These are phyloP conservation scores for Thera britannica DNA, from an alignment of 2,888 invertebrate genomes.

Conservation along the genomic window DNA sequence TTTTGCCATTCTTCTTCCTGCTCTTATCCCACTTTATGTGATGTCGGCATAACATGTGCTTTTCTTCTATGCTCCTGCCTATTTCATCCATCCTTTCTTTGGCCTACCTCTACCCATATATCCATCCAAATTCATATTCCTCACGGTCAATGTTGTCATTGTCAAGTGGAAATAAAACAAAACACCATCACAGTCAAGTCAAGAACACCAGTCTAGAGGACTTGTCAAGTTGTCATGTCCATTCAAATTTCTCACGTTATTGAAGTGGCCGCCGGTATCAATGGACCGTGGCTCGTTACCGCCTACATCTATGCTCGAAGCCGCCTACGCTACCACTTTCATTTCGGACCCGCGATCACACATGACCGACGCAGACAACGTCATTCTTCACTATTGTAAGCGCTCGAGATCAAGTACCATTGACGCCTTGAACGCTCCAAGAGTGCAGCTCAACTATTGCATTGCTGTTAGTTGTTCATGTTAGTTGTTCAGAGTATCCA, in stretches of 20 bases:
- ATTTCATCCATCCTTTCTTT: too few relatives aligned
- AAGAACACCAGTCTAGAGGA: constrained; percentile 47
- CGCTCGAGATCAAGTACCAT: constrained; percentile 60
- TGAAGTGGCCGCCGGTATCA: constrained; percentile 50
- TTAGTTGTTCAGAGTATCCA: neutral
- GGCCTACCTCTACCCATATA: too few relatives aligned
- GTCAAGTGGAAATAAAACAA: neutral
- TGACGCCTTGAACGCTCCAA: constrained; percentile 50
- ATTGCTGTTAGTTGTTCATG: constrained; percentile 68
- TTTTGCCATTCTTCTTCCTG: too few relatives aligned
- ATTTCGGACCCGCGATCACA: constrained; percentile 71
- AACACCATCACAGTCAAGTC: neutral
- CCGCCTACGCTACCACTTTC: constrained; percentile 80
- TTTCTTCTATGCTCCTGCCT: too few relatives aligned
- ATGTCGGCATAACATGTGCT: too few relatives aligned
- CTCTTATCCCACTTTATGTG: too few relatives aligned
- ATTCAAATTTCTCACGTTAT: constrained; percentile 75
- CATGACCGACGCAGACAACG: constrained; percentile 67
- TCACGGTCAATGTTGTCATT: neutral
- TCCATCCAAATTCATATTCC: too few relatives aligned
- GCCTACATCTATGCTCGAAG: constrained; percentile 47
- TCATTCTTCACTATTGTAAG: constrained; percentile 61
- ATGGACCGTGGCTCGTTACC: constrained; percentile 47
- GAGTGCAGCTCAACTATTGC: constrained; percentile 62
- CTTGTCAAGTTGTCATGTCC: constrained; percentile 47